Evolutionary conservation across 2,113 vertebrate species (phyloP).

Genomic region (Hippopotamus amphibius): DNA sequence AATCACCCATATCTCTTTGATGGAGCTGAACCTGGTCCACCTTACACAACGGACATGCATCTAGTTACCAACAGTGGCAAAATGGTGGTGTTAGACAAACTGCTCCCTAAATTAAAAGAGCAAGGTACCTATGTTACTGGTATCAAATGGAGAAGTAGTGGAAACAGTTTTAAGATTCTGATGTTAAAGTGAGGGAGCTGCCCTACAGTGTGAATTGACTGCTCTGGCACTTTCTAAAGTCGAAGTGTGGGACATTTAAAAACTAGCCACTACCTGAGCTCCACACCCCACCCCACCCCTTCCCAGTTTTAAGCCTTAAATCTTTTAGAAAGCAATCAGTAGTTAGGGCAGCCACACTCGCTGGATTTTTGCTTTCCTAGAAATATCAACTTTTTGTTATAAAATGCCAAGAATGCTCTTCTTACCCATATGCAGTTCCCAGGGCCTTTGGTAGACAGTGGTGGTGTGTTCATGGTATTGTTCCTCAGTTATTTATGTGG

Average conservation of each 20-base stretch:
- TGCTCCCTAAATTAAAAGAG: constrained; percentile 95
- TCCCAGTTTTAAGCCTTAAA: background rate
- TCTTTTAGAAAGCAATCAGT: background rate
- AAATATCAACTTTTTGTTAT: constrained; percentile 30
- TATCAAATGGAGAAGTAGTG: background rate
- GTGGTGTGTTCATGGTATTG: background rate
- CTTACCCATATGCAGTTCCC: background rate
- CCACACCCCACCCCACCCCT: no score
- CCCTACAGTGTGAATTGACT: background rate
- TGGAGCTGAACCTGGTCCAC: constrained; percentile 97
- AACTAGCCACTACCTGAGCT: background rate
- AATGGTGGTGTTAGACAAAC: constrained; percentile 97
- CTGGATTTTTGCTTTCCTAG: background rate
- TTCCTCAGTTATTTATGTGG: background rate
- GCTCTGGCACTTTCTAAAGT: background rate
- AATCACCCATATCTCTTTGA: constrained; percentile 99
- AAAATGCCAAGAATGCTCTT: background rate
- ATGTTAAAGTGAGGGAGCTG: background rate
- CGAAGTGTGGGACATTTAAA: background rate
- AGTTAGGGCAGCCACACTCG: background rate
- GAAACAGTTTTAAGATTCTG: background rate
- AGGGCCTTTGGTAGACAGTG: background rate
- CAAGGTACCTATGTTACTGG: constrained; percentile 88
- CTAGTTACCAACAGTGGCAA: constrained; percentile 98
- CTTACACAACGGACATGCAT: constrained; percentile 98